A percentile compares a stretch with the other conserved stretches of the same genome.
Conservation (phyloP, 1,140 invertebrate genomes). For the Gryon sp. region DNA sequence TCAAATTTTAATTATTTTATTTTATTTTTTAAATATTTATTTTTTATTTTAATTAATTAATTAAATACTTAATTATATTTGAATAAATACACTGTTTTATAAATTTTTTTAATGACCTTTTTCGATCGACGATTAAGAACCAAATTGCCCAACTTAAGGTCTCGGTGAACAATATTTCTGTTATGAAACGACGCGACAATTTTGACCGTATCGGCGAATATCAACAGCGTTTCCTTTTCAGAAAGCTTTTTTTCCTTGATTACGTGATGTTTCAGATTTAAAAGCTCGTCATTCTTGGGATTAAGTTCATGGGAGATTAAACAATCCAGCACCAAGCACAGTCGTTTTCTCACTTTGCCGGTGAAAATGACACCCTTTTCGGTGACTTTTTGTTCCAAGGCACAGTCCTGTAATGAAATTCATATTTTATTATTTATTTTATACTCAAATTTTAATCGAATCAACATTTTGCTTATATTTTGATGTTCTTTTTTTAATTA, state of each 20-base stretch:
- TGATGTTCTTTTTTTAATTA: too few relatives aligned
- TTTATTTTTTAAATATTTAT: neutral
- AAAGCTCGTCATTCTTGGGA: slow-evolving; percentile 83
- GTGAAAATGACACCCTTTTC: slow-evolving; percentile 82
- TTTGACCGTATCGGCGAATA: slow-evolving; percentile 88
- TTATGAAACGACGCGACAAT: slow-evolving; percentile 88
- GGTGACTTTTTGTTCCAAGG: slow-evolving; percentile 83
- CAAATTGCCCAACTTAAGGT: slow-evolving; percentile 90
- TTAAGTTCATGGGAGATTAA: slow-evolving; percentile 87
- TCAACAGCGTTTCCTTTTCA: slow-evolving; percentile 87
- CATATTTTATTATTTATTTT: too few relatives aligned
- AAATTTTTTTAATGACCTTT: slow-evolving; percentile 67
- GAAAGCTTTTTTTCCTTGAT: slow-evolving; percentile 89
- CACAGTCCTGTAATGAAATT: slow-evolving; percentile 82
- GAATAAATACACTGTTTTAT: too few relatives aligned
- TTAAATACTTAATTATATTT: slow-evolving; percentile 3
- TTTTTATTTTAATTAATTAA: slow-evolving; percentile 1
- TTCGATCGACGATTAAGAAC: slow-evolving; percentile 86
- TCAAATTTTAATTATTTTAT: neutral
- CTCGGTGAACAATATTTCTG: slow-evolving; percentile 90
- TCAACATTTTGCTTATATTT: too few relatives aligned
- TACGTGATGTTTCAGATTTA: slow-evolving; percentile 91
- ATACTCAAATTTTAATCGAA: too few relatives aligned
- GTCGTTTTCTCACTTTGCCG: slow-evolving; percentile 82
- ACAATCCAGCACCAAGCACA: slow-evolving; percentile 89